A percentile compares a stretch with the other conserved stretches of the same genome.
Conservation (phyloP, 2,797 vertebrate species). For the Micrastur ruficollis region DNA sequence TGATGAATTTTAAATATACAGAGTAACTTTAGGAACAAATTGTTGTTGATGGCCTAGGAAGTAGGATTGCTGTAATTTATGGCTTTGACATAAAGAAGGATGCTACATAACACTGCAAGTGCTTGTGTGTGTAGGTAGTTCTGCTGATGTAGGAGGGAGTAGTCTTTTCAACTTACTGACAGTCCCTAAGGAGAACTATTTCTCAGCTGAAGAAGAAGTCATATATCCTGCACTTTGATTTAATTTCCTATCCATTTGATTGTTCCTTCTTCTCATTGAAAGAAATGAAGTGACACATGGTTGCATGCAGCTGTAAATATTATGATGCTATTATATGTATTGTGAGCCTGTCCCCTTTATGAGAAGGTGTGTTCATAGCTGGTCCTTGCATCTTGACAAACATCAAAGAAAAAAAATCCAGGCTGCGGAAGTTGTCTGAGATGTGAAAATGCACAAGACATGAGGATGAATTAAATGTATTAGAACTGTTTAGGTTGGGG, state of each 20-base stretch:
- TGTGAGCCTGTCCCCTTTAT: not conserved
- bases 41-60: not conserved
- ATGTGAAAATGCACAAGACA: not conserved
- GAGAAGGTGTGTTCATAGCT: not conserved
- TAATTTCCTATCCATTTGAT: not conserved
- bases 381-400: not conserved
- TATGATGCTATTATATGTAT: not conserved
- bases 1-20: conserved; percentile 1
- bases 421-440: not conserved
- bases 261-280: not conserved
- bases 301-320: not conserved
- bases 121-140: not conserved
- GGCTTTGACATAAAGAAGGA: not conserved
- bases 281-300: not conserved
- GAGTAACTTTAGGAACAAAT: not conserved
- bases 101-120: not conserved
- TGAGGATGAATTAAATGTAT: not conserved
- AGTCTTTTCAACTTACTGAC: not conserved
- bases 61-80: conserved; percentile 3
- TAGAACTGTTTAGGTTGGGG: not conserved
- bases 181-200: not conserved
- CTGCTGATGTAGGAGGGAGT: not conserved
- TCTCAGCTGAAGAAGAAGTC: not conserved
- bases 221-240: not conserved
- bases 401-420: not conserved